These are phyloP conservation scores for Myrmophylax atrothorax DNA, from an alignment of 2,113 vertebrate genomes.

Conservation along the genomic window DNA sequence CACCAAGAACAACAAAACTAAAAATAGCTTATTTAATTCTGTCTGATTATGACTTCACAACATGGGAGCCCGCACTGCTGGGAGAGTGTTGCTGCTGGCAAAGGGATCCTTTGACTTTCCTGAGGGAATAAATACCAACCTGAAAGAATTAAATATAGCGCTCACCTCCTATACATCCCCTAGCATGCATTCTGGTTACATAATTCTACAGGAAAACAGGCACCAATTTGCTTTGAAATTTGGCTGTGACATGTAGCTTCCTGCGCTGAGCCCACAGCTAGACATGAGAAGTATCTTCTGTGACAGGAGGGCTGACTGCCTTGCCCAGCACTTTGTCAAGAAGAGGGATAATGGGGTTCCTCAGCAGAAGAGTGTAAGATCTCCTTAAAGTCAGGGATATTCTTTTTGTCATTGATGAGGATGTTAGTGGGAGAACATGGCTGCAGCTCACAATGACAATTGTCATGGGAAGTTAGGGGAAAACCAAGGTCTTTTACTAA, in stretches of 20 bases:
- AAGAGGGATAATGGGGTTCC: constrained; percentile 32
- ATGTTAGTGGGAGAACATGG: constrained; percentile 50
- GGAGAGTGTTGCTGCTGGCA: fast-evolving
- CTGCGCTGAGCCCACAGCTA: background rate
- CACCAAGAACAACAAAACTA: background rate
- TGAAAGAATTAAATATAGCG: background rate
- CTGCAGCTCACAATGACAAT: constrained; percentile 44
- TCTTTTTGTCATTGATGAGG: constrained; percentile 62
- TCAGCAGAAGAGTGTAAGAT: constrained; percentile 9
- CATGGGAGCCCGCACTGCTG: fast-evolving
- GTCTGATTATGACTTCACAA: background rate
- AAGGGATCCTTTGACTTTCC: fast-evolving
- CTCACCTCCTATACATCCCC: background rate
- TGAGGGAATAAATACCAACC: background rate
- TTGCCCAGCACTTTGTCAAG: background rate
- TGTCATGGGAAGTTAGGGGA: constrained; percentile 48
- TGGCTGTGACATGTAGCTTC: background rate
- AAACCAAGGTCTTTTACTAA: constrained; percentile 44
- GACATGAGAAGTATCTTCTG: background rate
- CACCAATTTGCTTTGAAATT: background rate
- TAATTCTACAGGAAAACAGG: background rate
- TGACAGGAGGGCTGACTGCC: constrained; percentile 18
- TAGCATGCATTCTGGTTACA: background rate
- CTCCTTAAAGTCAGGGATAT: constrained; percentile 61
- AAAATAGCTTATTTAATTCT: background rate